Base-by-base conservation (phyloP, 2,797 vertebrate genomes). In the Rhinoraja longicauda region DNA sequence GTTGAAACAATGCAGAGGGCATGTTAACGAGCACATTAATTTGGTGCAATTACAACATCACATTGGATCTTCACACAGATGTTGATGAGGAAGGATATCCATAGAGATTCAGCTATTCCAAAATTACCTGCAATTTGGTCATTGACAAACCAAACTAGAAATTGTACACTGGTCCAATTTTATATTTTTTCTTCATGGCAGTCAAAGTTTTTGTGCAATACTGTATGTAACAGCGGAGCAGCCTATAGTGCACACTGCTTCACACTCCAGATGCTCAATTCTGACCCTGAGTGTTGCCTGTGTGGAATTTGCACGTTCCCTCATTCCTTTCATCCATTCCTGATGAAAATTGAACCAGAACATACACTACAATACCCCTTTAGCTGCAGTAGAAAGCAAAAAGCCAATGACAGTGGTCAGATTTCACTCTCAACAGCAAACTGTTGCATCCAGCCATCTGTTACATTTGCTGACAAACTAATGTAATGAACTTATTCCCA, bases 1-100 rank as follows among this genome's bases (percentile, higher is more conserved):
- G 13, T 26, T 92, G 26, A 92, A 92, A 92, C 90, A 92, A 92
- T 53, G 26, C 24, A 73, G 67, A 91, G 90, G 67, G 67, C 39
- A 73, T 75, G 70, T 92, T 91, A 75, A 92, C 26, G 39, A 53
- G 70, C 70, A 75, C 24, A 57, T 92, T 72, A 91, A 91, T 73
- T 73, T 73, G 39, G 70, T 73, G 24, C 90, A 53, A 75, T 92
- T 70, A 75, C 36, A 92, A 4, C 39, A 57, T 4, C 70, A 92
- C 26, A 73, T 45, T 92, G 39, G 90, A 57, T 57, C 70, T 45
- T 92, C 26, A 75, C 24, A 75, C 26, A n/a, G 39, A 57, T 75
- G 36, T 92, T 4, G 4, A 13, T 53, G 26, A 53, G 90, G 36
- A 75, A 26, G 29, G 12, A 53, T 29, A 91, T 91, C 67, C 90